phyloP scores from a whole-genome alignment of 2,113 vertebrate species.

The Chitala chitala region DNA sequence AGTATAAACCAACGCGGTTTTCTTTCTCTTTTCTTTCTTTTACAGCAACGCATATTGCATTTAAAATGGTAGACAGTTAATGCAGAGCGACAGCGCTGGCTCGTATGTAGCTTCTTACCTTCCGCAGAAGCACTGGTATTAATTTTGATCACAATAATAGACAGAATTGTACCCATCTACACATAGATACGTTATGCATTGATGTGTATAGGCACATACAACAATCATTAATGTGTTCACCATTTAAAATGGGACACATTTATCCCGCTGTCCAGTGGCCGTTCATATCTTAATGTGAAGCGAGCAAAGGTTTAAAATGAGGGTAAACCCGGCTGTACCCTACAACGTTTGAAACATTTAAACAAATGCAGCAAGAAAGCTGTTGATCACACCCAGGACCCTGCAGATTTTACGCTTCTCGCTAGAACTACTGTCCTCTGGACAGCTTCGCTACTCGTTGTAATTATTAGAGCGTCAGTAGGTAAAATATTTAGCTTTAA shows the following conservation, averaged over 20 bases:
- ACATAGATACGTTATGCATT: not conserved
- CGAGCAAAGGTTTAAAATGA: not conserved
- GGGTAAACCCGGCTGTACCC: constrained; percentile 1
- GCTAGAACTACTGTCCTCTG: constrained; percentile 40
- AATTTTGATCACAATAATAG: constrained; percentile 29
- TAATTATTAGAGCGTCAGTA: constrained; percentile 39
- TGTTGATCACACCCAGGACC: constrained; percentile 73
- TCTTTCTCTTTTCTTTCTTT: constrained; percentile 33
- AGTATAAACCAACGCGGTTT: constrained; percentile 34
- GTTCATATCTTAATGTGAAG: not conserved
- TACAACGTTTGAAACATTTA: constrained; percentile 44
- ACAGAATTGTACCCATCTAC: not conserved
- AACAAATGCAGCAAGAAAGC: constrained; percentile 56
- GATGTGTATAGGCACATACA: not conserved
- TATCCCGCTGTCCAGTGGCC: not conserved
- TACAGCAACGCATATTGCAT: constrained; percentile 39
- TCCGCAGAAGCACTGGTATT: constrained; percentile 37
- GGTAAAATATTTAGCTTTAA: constrained; percentile 36
- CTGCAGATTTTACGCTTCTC: constrained; percentile 68
- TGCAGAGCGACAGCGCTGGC: constrained; percentile 33
- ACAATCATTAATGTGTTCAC: not conserved
- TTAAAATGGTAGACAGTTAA: constrained; percentile 45
- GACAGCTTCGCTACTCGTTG: constrained; percentile 42
- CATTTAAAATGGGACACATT: not conserved
- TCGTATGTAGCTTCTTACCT: constrained; percentile 39